These are phyloP conservation scores for Epinephelus cyanopodus DNA, from an alignment of 2,113 vertebrate species.

Conservation along the genomic window DNA sequence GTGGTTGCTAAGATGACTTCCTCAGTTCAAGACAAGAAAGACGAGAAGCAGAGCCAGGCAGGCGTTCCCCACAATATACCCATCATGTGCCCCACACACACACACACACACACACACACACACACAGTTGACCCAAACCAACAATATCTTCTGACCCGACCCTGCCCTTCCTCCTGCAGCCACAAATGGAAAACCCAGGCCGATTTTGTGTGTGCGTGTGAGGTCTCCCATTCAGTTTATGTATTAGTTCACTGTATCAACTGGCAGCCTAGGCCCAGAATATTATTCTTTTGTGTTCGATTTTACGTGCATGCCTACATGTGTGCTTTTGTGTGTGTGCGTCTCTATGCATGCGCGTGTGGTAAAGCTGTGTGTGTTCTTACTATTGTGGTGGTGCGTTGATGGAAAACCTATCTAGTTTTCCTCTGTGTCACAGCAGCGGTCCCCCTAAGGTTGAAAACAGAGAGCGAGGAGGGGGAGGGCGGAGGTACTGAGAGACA, in stretches of 20 bases:
- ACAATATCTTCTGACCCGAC: slow-evolving; percentile 67
- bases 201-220: slow-evolving; percentile 30
- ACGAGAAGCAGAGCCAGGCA: slow-evolving; percentile 64
- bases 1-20: slow-evolving; percentile 59
- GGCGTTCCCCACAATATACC: slow-evolving; percentile 48
- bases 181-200: slow-evolving; percentile 74
- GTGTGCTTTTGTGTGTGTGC: not conserved
- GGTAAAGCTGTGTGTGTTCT: slow-evolving; percentile 51
- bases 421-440: slow-evolving; percentile 80
- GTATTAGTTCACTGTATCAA: slow-evolving; percentile 40
- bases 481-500: slow-evolving; percentile 41
- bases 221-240: slow-evolving; percentile 17
- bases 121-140: slow-evolving; percentile 66
- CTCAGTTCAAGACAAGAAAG: slow-evolving; percentile 38
- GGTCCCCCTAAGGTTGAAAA: slow-evolving; percentile 68
- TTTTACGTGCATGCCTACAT: not conserved
- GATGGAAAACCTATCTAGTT: slow-evolving; percentile 82
- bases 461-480: slow-evolving; percentile 39
- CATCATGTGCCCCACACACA: slow-evolving; percentile 52
- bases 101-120: slow-evolving; percentile 38
- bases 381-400: slow-evolving; percentile 52
- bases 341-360: not conserved
- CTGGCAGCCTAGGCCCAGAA: slow-evolving; percentile 37
- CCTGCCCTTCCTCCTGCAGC: slow-evolving; percentile 64
- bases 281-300: slow-evolving; percentile 32